Evolutionary conservation across 2,797 vertebrate genomes (phyloP).

Genomic region (Pipistrellus kuhlii): DNA sequence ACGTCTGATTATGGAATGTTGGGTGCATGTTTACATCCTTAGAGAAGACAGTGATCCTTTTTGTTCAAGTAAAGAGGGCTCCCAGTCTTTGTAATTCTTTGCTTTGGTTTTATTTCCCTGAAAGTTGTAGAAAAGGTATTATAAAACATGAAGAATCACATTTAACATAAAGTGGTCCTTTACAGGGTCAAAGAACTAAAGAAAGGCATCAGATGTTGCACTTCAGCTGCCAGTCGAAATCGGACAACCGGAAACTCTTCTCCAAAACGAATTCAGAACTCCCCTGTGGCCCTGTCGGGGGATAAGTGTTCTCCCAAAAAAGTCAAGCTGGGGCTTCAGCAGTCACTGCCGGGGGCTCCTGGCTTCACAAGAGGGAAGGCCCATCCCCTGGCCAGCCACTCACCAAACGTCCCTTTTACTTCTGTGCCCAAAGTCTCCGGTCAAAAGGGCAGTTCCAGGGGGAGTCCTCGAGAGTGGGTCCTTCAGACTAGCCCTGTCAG

Average conservation of each 20-base stretch:
- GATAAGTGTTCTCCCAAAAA: conserved; percentile 91
- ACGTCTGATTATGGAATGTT: background rate
- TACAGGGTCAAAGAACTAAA: conserved; percentile 94
- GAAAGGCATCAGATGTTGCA: conserved; percentile 85
- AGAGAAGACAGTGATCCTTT: conserved; percentile 5
- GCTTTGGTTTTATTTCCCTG: conserved; percentile 48
- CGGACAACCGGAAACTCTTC: conserved; percentile 79
- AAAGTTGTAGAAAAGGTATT: conserved; percentile 53
- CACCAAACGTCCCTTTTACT: conserved; percentile 80
- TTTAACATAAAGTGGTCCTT: conserved; percentile 69
- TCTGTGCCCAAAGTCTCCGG: conserved; percentile 87
- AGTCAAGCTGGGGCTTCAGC: conserved; percentile 87
- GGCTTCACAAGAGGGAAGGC: conserved; percentile 77
- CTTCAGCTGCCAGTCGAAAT: conserved; percentile 73
- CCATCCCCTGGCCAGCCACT: conserved; percentile 73
- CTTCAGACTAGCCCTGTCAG: conserved; percentile 84
- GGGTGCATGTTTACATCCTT: background rate
- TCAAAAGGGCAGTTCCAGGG: conserved; percentile 76
- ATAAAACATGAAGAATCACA: background rate
- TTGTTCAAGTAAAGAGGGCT: background rate
- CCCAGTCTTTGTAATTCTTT: conserved; percentile 17
- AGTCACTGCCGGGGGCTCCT: conserved; percentile 61
- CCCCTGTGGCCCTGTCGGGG: conserved; percentile 74
- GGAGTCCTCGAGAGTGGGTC: conserved; percentile 72
- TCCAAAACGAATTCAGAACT: conserved; percentile 87